Evolutionary conservation across 2,113 vertebrate species (phyloP).

Genomic region (Silurus glanis): DNA sequence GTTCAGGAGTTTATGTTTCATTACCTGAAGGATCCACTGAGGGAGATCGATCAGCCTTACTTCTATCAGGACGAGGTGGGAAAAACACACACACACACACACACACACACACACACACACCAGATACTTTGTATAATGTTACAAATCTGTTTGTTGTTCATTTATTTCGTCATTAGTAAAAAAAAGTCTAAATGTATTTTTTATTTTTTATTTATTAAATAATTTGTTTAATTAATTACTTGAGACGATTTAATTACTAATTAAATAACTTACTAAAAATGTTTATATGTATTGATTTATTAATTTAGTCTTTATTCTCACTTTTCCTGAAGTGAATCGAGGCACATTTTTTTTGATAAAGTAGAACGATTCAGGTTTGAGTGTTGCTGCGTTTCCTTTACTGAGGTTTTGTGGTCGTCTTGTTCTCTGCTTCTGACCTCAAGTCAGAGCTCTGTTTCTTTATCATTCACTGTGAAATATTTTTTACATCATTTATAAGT

Average conservation of each 20-base stretch:
- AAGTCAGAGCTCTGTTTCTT: neutral
- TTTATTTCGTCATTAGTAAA: no score
- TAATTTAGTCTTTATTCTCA: no score
- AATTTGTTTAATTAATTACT: no score
- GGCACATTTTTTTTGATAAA: no score
- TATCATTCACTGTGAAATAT: neutral
- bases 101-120: neutral
- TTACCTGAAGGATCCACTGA: slow-evolving; percentile 91
- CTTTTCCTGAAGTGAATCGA: no score
- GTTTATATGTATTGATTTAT: no score
- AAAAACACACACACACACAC: neutral
- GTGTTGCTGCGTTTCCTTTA: neutral
- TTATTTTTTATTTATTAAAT: no score
- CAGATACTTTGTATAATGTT: no score
- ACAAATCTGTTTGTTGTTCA: no score
- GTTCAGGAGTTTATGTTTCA: slow-evolving; percentile 94
- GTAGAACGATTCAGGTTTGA: neutral
- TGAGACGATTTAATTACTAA: no score
- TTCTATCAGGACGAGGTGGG: slow-evolving; percentile 89
- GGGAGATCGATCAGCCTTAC: slow-evolving; percentile 93
- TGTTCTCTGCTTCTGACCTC: neutral
- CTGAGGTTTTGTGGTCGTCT: neutral
- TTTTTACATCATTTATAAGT: neutral
- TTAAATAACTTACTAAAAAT: no score
- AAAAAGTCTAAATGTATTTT: no score